Evolutionary conservation across 2,113 vertebrate species (phyloP).

Genomic region (Theropithecus gelada): DNA sequence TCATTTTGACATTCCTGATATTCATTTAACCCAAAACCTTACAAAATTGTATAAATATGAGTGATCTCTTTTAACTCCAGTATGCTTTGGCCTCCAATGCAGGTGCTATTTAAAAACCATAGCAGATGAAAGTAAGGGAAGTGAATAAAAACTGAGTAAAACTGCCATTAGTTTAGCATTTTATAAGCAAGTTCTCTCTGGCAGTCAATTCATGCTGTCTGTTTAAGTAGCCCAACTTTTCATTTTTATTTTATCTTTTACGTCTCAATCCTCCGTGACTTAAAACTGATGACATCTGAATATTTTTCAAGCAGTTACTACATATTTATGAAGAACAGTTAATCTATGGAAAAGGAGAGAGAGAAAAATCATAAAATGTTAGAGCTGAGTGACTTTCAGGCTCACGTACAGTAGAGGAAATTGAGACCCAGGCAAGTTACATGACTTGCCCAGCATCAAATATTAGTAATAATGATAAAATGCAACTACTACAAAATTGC

Average conservation of each 20-base stretch:
- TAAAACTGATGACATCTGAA: constrained; percentile 65
- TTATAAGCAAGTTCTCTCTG: constrained; percentile 61
- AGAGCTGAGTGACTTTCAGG: not conserved
- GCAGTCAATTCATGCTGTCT: constrained; percentile 38
- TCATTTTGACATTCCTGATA: constrained; percentile 66
- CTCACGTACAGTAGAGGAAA: not conserved
- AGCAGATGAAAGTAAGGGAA: constrained; percentile 57
- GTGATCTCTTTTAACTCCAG: constrained; percentile 43
- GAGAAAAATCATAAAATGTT: constrained; percentile 41
- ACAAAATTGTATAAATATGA: constrained; percentile 40
- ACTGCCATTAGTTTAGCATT: constrained; percentile 61
- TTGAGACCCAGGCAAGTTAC: not conserved
- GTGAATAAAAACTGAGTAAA: constrained; percentile 66
- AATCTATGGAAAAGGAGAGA: constrained; percentile 53
- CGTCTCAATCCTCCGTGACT: constrained; percentile 54
- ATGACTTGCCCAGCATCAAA: not conserved
- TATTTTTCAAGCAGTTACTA: constrained; percentile 67
- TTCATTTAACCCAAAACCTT: not conserved
- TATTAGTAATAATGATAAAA: not conserved
- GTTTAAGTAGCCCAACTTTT: constrained; percentile 69
- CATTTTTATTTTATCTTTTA: constrained; percentile 73
- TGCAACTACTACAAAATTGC: not conserved
- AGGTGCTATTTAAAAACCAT: constrained; percentile 56
- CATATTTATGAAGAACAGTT: constrained; percentile 74
- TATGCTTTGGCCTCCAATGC: constrained; percentile 5